Percentiles rank a stretch among this genome's conserved stretches.
Conservation (phyloP, 2,113 vertebrate species). For the Thamnaconus septentrionalis region DNA sequence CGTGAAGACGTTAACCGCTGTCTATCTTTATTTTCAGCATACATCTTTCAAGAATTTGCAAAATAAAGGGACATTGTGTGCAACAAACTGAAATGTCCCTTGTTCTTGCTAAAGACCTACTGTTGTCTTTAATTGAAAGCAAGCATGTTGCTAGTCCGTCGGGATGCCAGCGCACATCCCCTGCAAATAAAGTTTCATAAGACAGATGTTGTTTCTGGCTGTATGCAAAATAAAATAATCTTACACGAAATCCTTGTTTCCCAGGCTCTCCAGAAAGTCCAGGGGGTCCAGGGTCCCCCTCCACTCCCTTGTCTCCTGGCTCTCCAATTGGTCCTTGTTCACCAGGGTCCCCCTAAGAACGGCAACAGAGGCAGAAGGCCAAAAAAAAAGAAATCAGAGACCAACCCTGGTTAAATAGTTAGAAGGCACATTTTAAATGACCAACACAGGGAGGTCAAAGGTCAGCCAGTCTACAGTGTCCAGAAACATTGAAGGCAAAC, state of each 20-base stretch:
- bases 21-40: too few relatives aligned
- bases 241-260: constrained; percentile 83
- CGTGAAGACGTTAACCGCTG: neutral
- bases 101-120: neutral
- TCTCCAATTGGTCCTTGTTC: constrained; percentile 84
- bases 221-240: constrained; percentile 44
- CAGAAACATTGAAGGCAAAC: neutral
- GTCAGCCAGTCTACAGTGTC: neutral
- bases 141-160: neutral
- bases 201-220: neutral
- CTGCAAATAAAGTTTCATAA: neutral
- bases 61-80: too few relatives aligned
- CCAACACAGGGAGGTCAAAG: neutral
- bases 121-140: neutral
- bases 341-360: constrained; percentile 84
- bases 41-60: too few relatives aligned
- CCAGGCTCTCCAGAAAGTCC: constrained; percentile 83
- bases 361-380: neutral
- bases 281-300: constrained; percentile 77
- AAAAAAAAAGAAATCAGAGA: neutral
- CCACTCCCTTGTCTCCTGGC: constrained; percentile 85
- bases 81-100: neutral
- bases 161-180: neutral
- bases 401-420: neutral
- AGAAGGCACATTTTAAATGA: neutral